phyloP scores from a whole-genome alignment of 2,797 vertebrate genomes.

The Acanthornis magna region DNA sequence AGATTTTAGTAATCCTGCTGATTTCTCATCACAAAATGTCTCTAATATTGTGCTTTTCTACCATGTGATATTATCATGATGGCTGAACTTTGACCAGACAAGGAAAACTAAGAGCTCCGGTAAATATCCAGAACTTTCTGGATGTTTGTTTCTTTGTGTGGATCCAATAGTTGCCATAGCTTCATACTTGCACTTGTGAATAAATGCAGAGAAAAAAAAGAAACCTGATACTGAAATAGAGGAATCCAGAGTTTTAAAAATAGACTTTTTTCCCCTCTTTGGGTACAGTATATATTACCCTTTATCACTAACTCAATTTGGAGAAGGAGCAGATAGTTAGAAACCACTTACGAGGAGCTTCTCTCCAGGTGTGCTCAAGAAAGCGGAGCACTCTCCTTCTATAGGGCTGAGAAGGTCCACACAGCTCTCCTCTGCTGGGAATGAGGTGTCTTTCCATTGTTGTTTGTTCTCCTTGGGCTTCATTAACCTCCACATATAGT shows the following conservation, averaged over 20 bases:
- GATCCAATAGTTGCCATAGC: not conserved
- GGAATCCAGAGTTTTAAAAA: not conserved
- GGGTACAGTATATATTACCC: not conserved
- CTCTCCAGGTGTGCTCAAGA: not conserved
- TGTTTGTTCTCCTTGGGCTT: not conserved
- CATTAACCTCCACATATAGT: not conserved
- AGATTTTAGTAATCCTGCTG: not conserved
- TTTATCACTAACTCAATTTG: not conserved
- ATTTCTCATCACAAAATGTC: not conserved
- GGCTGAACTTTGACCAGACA: too few species aligned
- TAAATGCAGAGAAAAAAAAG: not conserved
- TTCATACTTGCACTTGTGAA: not conserved
- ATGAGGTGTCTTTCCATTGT: not conserved
- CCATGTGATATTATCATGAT: not conserved
- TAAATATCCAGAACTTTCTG: not conserved
- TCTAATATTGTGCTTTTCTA: not conserved
- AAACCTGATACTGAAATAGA: not conserved
- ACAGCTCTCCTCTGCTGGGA: not conserved
- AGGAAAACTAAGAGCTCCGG: not conserved
- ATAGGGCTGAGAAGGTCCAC: not conserved
- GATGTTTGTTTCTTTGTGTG: not conserved
- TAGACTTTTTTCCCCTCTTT: not conserved
- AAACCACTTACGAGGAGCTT: not conserved
- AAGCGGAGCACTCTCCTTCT: not conserved
- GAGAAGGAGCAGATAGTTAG: not conserved